These are phyloP conservation scores for Pocillopora damicornis DNA, from an alignment of 64 coral and sea anemone species.

Conservation along the genomic window DNA sequence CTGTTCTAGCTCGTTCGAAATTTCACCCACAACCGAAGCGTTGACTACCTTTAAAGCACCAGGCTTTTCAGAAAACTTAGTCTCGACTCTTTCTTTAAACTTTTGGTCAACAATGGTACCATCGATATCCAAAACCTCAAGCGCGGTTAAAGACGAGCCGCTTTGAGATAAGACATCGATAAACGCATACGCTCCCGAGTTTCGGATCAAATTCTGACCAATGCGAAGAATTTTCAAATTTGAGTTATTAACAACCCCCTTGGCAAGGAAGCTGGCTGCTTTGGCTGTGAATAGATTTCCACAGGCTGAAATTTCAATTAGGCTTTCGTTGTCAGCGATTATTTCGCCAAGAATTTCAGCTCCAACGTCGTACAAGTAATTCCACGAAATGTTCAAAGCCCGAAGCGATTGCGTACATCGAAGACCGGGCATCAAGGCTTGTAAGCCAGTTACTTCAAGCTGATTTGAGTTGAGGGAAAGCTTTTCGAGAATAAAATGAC, in stretches of 20 bases:
- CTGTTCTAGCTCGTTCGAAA: background rate
- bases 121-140: conserved; percentile 62
- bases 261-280: conserved; percentile 61
- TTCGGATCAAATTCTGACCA: conserved; percentile 79
- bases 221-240: conserved; percentile 50
- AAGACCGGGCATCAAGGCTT: conserved; percentile 42
- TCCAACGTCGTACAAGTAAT: conserved; percentile 77
- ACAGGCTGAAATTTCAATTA: conserved; percentile 61
- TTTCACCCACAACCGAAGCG: background rate
- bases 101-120: conserved; percentile 58
- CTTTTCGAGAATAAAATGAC: conserved; percentile 36
- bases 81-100: background rate
- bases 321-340: conserved; percentile 48
- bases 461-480: conserved; percentile 60
- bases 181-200: conserved; percentile 51
- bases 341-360: conserved; percentile 51
- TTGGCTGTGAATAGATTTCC: conserved; percentile 62
- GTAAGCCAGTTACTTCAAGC: conserved; percentile 46
- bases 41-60: conserved; percentile 10
- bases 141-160: background rate
- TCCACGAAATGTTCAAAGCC: conserved; percentile 81
- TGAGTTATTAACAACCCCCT: conserved; percentile 45
- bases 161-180: conserved; percentile 29
- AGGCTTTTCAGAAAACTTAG: background rate
- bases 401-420: conserved; percentile 28